Conservation (phyloP, 2,113 vertebrate species). For the Monopterus albus region DNA sequence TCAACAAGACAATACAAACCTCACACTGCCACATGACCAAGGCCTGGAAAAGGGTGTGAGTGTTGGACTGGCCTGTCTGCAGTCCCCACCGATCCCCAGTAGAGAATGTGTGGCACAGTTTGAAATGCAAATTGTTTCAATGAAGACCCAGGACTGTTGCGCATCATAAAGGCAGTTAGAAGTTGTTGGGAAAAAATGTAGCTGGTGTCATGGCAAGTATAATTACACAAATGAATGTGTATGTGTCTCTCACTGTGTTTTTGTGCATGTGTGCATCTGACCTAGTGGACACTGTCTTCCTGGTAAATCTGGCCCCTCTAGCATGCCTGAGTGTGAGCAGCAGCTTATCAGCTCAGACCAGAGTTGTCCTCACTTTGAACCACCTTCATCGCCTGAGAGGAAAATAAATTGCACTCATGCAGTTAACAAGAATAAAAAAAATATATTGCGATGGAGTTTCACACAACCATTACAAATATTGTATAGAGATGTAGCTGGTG, state of each 20-base stretch:
- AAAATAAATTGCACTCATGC: slow-evolving; percentile 96
- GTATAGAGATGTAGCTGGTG: slow-evolving; percentile 63
- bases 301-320: slow-evolving; percentile 91
- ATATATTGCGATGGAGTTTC: slow-evolving; percentile 90
- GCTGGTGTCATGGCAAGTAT: slow-evolving; percentile 22
- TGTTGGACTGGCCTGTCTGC: no score
- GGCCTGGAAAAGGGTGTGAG: no score
- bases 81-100: no score
- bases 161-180: no score
- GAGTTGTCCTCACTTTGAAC: slow-evolving; percentile 86
- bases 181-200: no score
- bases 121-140: no score
- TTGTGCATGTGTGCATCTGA: slow-evolving; percentile 66
- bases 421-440: slow-evolving; percentile 95
- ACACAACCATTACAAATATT: slow-evolving; percentile 83
- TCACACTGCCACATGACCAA: no score
- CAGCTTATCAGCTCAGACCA: slow-evolving; percentile 93
- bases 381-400: slow-evolving; percentile 91
- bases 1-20: no score
- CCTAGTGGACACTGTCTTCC: slow-evolving; percentile 92
- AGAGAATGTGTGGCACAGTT: no score
- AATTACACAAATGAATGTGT: slow-evolving; percentile 24
- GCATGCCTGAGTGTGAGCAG: slow-evolving; percentile 83
- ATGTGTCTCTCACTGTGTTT: slow-evolving; percentile 33
- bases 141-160: no score